phyloP scores from a whole-genome alignment of 1,140 invertebrate genomes.

The Drosophila persimilis region DNA sequence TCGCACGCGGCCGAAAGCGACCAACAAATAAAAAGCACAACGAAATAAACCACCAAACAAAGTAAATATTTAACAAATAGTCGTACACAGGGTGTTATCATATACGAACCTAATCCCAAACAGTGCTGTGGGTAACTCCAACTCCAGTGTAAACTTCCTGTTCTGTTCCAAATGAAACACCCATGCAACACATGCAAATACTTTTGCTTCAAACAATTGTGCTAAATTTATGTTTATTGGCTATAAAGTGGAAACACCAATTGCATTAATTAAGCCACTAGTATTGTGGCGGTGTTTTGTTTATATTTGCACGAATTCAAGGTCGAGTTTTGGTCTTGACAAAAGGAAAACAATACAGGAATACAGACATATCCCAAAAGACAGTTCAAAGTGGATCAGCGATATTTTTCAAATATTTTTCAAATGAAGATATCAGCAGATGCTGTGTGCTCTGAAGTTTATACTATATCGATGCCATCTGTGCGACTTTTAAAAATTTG shows the following conservation, averaged over 20 bases:
- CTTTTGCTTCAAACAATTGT: background rate
- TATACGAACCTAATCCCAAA: conserved; percentile 2
- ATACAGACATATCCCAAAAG: conserved; percentile 14
- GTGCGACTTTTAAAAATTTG: conserved; percentile 6
- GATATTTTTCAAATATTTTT: too few relatives aligned
- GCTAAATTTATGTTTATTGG: background rate
- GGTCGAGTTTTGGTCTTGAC: conserved; percentile 16
- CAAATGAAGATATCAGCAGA: background rate
- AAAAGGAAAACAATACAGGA: conserved; percentile 13
- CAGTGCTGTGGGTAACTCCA: background rate
- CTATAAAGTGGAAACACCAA: background rate
- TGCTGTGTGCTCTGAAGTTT: background rate
- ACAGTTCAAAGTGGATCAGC: background rate
- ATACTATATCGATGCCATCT: too few relatives aligned
- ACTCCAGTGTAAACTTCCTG: background rate
- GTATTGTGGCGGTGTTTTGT: conserved; percentile 19
- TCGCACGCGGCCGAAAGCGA: conserved; percentile 40
- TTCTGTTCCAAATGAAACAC: background rate
- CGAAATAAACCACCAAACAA: conserved; percentile 42
- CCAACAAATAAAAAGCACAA: conserved; percentile 17
- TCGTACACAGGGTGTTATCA: too few relatives aligned
- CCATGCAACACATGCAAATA: background rate
- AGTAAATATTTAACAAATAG: conserved; percentile 55
- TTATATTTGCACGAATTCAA: conserved; percentile 35
- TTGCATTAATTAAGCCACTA: conserved; percentile 18